Conservation (phyloP, 2,888 invertebrate species). For the Busseola fusca region DNA sequence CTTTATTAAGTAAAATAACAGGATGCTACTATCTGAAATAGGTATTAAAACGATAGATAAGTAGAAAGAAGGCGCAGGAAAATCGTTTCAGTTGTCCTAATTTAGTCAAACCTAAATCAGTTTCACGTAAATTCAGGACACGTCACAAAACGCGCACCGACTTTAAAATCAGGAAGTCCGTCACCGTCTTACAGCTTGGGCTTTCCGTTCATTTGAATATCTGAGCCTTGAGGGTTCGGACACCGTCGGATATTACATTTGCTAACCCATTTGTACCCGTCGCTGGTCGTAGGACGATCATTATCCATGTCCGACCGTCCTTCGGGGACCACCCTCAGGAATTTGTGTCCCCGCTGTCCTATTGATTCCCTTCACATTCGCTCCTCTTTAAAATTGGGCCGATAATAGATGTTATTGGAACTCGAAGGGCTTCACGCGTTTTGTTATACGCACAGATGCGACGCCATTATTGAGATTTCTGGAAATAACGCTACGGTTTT, state of each 20-base stretch:
- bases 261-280: constrained; percentile 88
- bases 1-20: background rate
- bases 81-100: constrained; percentile 12
- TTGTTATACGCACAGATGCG: constrained; percentile 66
- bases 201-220: constrained; percentile 80
- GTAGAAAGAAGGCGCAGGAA: background rate
- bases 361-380: constrained; percentile 82
- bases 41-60: background rate
- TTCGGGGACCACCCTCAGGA: constrained; percentile 79
- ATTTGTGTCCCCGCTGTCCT: constrained; percentile 76
- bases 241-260: constrained; percentile 87
- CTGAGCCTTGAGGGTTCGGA: constrained; percentile 73
- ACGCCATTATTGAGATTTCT: constrained; percentile 62
- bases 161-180: constrained; percentile 75
- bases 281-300: constrained; percentile 82
- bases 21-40: background rate
- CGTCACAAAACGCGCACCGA: constrained; percentile 63
- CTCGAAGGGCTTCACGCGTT: constrained; percentile 69
- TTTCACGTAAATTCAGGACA: constrained; percentile 53
- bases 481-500: constrained; percentile 49
- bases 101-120: constrained; percentile 39
- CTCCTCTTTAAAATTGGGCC: constrained; percentile 79
- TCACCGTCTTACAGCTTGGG: constrained; percentile 67
- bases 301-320: constrained; percentile 85
- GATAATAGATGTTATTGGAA: constrained; percentile 81